Base-by-base conservation (phyloP, 2,888 invertebrate species). In the Tetramorium bicarinatum region DNA sequence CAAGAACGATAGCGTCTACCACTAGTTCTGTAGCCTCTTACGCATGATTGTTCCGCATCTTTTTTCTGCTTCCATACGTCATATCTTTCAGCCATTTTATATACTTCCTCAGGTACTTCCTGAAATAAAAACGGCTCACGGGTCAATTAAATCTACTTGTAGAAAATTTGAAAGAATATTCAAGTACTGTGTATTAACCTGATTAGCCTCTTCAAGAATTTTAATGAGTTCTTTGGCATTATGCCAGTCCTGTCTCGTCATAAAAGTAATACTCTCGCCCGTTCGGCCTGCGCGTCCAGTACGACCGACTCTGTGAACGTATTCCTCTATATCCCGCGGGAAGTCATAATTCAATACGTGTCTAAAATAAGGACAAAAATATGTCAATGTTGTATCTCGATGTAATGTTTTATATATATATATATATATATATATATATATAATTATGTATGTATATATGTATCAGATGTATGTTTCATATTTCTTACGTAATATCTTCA, bases 301-400 rank as follows among this genome's bases (percentile, higher is more conserved):
- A 85, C 99, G 96, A 0, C 99, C 99, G n/a, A 99, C 98, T 85
- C 99, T 96, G 94, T 99, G 99, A 0, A 98, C 98, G 95, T 99
- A 99, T 92, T 99, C 99, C 94, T 99, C 99, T 91, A 99, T 98
- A 92, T 99, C 98, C 21, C 97, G 96, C 0, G 99, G 99, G 92
- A 99, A 99, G 95, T 99, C 99, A 91, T 97, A 98, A 95, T 99
- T 99, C 41, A 99, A 95, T 1, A 99, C 98, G 95, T 98, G 96
- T 13, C 97, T 97, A 93, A 61, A 95, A 94, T 71, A 15, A 80
- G 0, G 11, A 3, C 0, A 44, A 29, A 13, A 21, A 54, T 61
- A 21, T 41, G 18, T 41, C 3, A 1, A 72, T 25, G 0, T 69
- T 47, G 3, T 8, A 71, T 38, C 3, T 34, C n/a, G 11, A 81